Conservation (phyloP, 2,888 invertebrate genomes). For the Meganola albula region DNA sequence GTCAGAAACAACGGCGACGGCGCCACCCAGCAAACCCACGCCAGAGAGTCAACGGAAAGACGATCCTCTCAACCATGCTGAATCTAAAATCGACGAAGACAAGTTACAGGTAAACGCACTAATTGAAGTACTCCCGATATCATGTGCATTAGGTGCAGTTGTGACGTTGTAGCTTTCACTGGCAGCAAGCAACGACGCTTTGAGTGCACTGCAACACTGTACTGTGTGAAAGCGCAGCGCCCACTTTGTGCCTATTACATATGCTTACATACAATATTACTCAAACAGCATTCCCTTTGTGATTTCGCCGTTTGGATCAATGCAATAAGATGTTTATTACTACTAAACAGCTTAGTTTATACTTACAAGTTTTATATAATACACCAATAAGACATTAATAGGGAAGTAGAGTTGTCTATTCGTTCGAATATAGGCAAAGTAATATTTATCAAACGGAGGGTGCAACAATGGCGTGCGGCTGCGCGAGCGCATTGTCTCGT, state of each 20-base stretch:
- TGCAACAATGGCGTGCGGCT: constrained; percentile 62
- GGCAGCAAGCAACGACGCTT: not conserved
- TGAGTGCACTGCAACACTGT: constrained; percentile 26
- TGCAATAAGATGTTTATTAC: too few relatives aligned
- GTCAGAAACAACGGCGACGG: constrained; percentile 20
- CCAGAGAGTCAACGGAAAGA: constrained; percentile 46
- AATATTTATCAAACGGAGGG: constrained; percentile 64
- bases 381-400: too few relatives aligned
- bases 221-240: constrained; percentile 62
- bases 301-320: too few relatives aligned
- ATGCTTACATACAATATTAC: too few relatives aligned
- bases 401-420: too few relatives aligned
- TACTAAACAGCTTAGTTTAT: too few relatives aligned
- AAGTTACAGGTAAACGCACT: constrained; percentile 68
- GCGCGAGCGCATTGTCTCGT: constrained; percentile 63
- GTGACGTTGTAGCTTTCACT: not conserved
- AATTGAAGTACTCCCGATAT: too few relatives aligned
- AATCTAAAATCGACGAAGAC: constrained; percentile 68
- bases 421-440: too few relatives aligned
- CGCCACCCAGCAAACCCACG: constrained; percentile 30
- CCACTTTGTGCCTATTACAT: constrained; percentile 36
- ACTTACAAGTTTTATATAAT: too few relatives aligned
- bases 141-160: too few relatives aligned
- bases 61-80: constrained; percentile 62
- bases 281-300: too few relatives aligned